Conservation (phyloP, 2,888 invertebrate species). For the Cephus sareptanus region DNA sequence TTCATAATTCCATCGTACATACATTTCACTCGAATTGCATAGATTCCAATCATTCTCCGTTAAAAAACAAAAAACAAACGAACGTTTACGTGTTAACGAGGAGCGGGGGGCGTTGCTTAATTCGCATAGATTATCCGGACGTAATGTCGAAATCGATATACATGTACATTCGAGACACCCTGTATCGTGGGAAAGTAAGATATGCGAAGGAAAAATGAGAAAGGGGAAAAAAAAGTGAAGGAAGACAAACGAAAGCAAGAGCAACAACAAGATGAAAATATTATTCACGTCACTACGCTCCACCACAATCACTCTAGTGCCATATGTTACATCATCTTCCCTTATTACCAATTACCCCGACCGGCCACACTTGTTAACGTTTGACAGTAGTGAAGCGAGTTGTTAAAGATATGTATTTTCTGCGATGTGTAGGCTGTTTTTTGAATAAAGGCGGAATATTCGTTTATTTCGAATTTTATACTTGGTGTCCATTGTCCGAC, state of each 20-base stretch:
- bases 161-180: not conserved
- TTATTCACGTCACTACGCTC: conserved; percentile 34
- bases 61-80: conserved; percentile 5
- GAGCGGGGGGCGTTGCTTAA: not conserved
- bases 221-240: not conserved
- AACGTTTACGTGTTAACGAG: conserved; percentile 24
- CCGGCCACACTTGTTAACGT: conserved; percentile 46
- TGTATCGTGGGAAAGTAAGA: not conserved
- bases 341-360: conserved; percentile 34
- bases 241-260: conserved; percentile 10
- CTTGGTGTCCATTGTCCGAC: not conserved
- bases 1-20: conserved; percentile 37
- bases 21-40: conserved; percentile 11
- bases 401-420: conserved; percentile 47
- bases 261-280: conserved; percentile 18
- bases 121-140: not conserved
- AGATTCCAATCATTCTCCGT: conserved; percentile 47
- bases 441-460: conserved; percentile 37
- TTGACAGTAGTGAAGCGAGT: conserved; percentile 41
- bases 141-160: not conserved
- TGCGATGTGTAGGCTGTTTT: conserved; percentile 38
- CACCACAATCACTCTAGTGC: conserved; percentile 50
- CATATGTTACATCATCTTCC: conserved; percentile 28
- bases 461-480: conserved; percentile 37
- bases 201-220: not conserved